These are phyloP conservation scores for Spisula solida DNA, from an alignment of 2,888 invertebrate species.

Conservation along the genomic window DNA sequence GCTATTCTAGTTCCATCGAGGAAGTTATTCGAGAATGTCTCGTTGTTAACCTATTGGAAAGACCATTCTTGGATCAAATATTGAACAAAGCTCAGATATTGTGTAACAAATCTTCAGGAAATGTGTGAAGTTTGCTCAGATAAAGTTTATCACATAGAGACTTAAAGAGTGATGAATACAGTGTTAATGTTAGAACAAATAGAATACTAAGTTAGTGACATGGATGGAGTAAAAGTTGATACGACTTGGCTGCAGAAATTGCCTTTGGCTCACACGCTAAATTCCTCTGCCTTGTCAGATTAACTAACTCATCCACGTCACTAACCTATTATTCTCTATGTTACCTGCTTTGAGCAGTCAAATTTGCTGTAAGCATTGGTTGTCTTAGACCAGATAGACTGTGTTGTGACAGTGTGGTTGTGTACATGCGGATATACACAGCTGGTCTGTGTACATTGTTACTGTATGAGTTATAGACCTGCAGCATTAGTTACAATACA, in stretches of 20 bases:
- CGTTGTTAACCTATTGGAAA: constrained; percentile 92
- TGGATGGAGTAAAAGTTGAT: too few relatives aligned
- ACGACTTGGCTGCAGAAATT: too few relatives aligned
- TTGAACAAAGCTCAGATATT: constrained; percentile 58
- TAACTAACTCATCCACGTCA: too few relatives aligned
- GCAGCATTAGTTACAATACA: neutral
- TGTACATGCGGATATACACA: neutral
- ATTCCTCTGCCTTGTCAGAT: too few relatives aligned
- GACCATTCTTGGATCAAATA: constrained; percentile 91
- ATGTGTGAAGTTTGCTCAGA: constrained; percentile 12
- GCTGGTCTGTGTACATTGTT: neutral
- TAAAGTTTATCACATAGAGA: neutral
- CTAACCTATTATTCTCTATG: too few relatives aligned
- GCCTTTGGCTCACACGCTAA: too few relatives aligned
- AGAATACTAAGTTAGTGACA: too few relatives aligned
- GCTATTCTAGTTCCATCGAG: constrained; percentile 90
- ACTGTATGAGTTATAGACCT: neutral
- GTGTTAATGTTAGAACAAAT: too few relatives aligned
- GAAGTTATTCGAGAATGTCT: constrained; percentile 92
- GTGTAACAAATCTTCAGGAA: constrained; percentile 37
- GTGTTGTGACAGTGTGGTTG: neutral
- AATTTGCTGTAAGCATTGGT: too few relatives aligned
- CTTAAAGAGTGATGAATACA: neutral
- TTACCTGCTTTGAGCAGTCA: too few relatives aligned
- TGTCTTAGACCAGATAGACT: too few relatives aligned